Conservation (phyloP, 2,888 invertebrate genomes). For the Mimumesa dahlbomi region DNA sequence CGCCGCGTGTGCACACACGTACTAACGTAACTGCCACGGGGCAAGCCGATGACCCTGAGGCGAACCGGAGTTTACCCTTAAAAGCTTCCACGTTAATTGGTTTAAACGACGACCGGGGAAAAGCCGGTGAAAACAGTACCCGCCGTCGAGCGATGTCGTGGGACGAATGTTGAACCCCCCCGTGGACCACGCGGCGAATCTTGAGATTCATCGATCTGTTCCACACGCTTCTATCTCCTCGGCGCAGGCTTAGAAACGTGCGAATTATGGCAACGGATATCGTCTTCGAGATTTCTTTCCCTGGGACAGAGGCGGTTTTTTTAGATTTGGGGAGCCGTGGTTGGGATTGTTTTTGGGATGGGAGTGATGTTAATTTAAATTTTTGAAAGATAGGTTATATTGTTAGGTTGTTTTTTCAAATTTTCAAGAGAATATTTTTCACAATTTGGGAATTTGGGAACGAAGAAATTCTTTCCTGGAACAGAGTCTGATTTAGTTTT, state of each 20-base stretch:
- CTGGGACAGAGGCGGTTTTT: not conserved
- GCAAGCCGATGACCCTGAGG: conserved; percentile 48
- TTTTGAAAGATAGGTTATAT: no score
- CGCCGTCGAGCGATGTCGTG: not conserved
- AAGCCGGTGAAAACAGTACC: conserved; percentile 6
- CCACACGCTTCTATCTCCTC: conserved; percentile 28
- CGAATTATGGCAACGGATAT: not conserved
- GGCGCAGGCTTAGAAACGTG: conserved; percentile 35
- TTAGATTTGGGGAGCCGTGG: not conserved
- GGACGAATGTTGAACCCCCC: not conserved
- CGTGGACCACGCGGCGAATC: conserved; percentile 10
- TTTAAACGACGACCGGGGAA: conserved; percentile 8
- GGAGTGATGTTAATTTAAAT: no score
- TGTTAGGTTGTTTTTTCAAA: no score
- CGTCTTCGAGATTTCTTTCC: not conserved
- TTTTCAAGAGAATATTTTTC: no score
- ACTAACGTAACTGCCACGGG: conserved; percentile 16
- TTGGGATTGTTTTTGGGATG: not conserved
- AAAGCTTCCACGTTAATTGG: conserved; percentile 20
- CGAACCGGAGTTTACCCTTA: conserved; percentile 19
- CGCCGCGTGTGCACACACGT: conserved; percentile 30
- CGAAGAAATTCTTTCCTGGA: no score
- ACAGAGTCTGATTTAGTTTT: no score
- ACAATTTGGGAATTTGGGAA: no score
- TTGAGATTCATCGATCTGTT: conserved; percentile 55